Evolutionary conservation across 1,140 invertebrate species (phyloP).

Genomic region (Acromyrmex echinatior): DNA sequence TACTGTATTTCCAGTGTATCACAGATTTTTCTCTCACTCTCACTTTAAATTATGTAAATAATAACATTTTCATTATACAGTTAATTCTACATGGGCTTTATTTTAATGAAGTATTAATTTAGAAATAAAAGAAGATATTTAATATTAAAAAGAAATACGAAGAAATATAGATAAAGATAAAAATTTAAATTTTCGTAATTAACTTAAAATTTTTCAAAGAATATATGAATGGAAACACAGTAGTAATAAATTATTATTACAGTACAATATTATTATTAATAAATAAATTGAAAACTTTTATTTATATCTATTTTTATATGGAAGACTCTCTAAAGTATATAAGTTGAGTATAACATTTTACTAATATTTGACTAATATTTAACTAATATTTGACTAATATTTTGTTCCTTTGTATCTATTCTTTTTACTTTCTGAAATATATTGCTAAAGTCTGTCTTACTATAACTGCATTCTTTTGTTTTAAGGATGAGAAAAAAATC

Average conservation of each 20-base stretch:
- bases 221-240: conserved; percentile 8
- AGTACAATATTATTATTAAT: background rate
- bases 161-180: background rate
- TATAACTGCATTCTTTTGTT: background rate
- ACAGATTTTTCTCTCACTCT: conserved; percentile 11
- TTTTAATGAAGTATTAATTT: conserved; percentile 6
- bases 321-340: background rate
- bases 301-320: conserved; percentile 29
- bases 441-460: background rate
- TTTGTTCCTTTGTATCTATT: conserved; percentile 17
- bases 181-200: conserved; percentile 3
- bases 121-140: background rate
- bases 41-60: background rate
- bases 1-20: conserved; percentile 1
- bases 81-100: background rate
- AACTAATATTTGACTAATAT: conserved; percentile 13
- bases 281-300: background rate
- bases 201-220: background rate
- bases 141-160: background rate
- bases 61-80: background rate
- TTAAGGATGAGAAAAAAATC: background rate
- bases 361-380: conserved; percentile 18
- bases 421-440: too few relatives aligned
- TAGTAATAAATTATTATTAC: background rate
- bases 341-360: conserved; percentile 3